Evolutionary conservation across 2,888 invertebrate species (phyloP).

Genomic region (Dryadula phaetusa): DNA sequence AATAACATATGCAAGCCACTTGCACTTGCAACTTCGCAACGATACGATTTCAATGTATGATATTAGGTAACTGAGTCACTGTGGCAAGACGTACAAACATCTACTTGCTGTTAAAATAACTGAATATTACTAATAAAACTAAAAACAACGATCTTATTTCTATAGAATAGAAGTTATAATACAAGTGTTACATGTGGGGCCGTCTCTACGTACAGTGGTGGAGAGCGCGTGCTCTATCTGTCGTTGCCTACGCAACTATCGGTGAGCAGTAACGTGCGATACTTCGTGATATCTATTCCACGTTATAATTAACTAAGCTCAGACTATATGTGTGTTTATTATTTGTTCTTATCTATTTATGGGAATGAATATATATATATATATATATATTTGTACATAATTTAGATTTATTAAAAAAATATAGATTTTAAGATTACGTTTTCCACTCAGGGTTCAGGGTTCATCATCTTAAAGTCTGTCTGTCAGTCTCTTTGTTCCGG

Average conservation of each 20-base stretch:
- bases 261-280: constrained; percentile 34
- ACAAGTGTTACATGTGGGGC: not conserved
- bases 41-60: constrained; percentile 56
- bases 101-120: not conserved
- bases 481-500: too few relatives aligned
- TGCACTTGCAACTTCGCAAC: too few relatives aligned
- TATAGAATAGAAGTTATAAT: constrained; percentile 26
- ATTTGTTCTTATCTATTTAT: not conserved
- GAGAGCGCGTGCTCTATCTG: constrained; percentile 46
- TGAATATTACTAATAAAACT: not conserved
- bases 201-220: not conserved
- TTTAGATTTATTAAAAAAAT: not conserved
- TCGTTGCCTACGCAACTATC: constrained; percentile 41
- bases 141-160: constrained; percentile 1
- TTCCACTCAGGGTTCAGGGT: too few relatives aligned
- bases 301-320: constrained; percentile 37
- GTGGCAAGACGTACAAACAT: constrained; percentile 51
- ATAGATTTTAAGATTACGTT: too few relatives aligned
- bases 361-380: not conserved
- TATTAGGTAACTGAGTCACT: constrained; percentile 68
- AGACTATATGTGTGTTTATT: constrained; percentile 2
- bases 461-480: too few relatives aligned
- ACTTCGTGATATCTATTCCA: constrained; percentile 33
- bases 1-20: constrained; percentile 43
- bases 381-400: not conserved